Evolutionary conservation across 2,888 invertebrate species (phyloP).

Genomic region (Argyresthia goedartella): DNA sequence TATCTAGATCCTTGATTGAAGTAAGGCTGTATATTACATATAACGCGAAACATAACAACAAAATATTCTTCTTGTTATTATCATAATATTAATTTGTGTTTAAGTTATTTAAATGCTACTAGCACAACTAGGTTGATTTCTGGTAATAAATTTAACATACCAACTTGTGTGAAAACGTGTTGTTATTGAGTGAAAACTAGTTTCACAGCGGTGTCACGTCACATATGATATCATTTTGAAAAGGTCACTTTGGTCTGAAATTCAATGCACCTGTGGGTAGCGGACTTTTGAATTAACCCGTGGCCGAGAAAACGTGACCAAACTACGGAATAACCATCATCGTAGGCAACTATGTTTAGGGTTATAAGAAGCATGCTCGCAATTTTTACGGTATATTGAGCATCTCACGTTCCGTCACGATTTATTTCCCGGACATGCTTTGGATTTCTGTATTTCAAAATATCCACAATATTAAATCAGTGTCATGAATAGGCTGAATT

Average conservation of each 20-base stretch:
- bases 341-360: slow-evolving; percentile 23
- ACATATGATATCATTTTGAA: too few species aligned
- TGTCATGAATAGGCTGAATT: too few species aligned
- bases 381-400: slow-evolving; percentile 56
- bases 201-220: too few species aligned
- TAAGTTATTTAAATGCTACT: too few species aligned
- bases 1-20: background rate
- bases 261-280: too few species aligned
- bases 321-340: slow-evolving; percentile 32
- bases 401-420: slow-evolving; percentile 38
- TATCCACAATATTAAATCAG: too few species aligned
- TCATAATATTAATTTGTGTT: too few species aligned
- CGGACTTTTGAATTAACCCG: slow-evolving; percentile 34
- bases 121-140: too few species aligned
- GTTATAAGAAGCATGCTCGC: slow-evolving; percentile 30
- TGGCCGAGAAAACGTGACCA: slow-evolving; percentile 39
- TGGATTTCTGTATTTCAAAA: background rate
- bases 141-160: too few species aligned
- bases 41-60: background rate
- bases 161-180: too few species aligned
- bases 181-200: too few species aligned
- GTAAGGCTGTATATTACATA: background rate
- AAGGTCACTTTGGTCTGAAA: too few species aligned
- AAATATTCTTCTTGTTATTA: slow-evolving; percentile 11
- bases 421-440: slow-evolving; percentile 43